These are phyloP conservation scores for Melanotaenia duboulayi DNA, from an alignment of 2,113 vertebrate genomes.

Conservation along the genomic window DNA sequence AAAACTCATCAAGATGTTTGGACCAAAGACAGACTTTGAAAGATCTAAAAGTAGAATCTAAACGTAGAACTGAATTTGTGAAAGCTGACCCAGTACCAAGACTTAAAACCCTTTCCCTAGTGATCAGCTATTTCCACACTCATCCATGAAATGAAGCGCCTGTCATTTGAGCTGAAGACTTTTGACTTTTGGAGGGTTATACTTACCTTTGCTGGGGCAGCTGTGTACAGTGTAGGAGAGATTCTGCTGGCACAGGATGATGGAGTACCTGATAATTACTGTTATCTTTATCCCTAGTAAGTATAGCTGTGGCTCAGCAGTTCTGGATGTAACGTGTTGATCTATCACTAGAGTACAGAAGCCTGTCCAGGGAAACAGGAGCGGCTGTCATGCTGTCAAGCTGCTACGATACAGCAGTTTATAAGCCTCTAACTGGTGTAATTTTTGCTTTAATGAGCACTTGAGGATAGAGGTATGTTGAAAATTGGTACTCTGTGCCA, in stretches of 20 bases:
- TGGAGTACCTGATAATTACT: conserved; percentile 78
- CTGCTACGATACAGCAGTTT: conserved; percentile 60
- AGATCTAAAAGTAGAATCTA: not conserved
- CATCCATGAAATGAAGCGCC: conserved; percentile 43
- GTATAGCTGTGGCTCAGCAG: conserved; percentile 71
- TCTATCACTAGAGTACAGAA: conserved; percentile 23
- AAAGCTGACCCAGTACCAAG: not conserved
- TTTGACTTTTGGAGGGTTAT: conserved; percentile 52
- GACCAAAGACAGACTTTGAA: not conserved
- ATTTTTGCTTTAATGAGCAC: conserved; percentile 78
- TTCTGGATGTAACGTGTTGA: conserved; percentile 54
- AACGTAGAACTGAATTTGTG: not conserved
- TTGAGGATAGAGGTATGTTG: conserved; percentile 74
- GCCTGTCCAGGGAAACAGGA: conserved; percentile 51
- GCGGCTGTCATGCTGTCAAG: conserved; percentile 43
- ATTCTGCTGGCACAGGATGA: conserved; percentile 72
- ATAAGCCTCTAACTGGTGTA: conserved; percentile 78
- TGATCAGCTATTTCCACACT: conserved; percentile 37
- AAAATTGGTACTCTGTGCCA: conserved; percentile 71
- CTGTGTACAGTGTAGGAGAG: conserved; percentile 59
- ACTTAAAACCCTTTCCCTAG: not conserved
- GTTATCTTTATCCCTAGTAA: conserved; percentile 75
- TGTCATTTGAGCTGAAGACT: conserved; percentile 62
- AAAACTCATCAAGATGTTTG: too few relatives aligned
- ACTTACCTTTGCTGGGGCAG: conserved; percentile 69